Conservation (phyloP, 92 coral and sea anemone genomes). For the Isaurus tuberculatus region DNA sequence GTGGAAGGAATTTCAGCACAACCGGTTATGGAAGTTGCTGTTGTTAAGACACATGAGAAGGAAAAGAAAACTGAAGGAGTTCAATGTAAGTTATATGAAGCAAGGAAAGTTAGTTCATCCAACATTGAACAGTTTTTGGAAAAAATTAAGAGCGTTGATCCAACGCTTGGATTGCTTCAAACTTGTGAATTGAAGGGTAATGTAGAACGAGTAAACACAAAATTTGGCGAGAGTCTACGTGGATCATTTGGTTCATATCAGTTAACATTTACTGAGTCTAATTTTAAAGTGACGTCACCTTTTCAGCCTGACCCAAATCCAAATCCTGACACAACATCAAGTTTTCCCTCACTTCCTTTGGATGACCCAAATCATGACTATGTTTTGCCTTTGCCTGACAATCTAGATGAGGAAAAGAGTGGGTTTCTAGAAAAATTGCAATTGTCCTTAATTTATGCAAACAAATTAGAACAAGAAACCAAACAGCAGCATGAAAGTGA, state of each 20-base stretch:
- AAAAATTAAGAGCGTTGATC: constrained; percentile 52
- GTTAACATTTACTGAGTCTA: constrained; percentile 51
- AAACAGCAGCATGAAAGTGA: constrained; percentile 5
- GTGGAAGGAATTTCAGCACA: constrained; percentile 35
- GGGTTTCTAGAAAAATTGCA: constrained; percentile 43
- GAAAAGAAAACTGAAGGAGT: constrained; percentile 59
- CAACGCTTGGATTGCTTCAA: constrained; percentile 57
- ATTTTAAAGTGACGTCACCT: constrained; percentile 37
- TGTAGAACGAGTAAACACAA: constrained; percentile 51
- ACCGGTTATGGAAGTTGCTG: constrained; percentile 54
- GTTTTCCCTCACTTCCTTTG: constrained; percentile 55
- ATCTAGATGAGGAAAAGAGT: constrained; percentile 39
- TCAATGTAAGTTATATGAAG: constrained; percentile 64
- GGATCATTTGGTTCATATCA: constrained; percentile 76
- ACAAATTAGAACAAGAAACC: constrained; percentile 3
- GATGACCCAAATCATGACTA: constrained; percentile 45
- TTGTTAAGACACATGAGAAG: constrained; percentile 31
- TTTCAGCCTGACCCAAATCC: constrained; percentile 18
- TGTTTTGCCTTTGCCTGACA: constrained; percentile 43
- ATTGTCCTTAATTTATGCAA: background rate
- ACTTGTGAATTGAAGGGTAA: constrained; percentile 47
- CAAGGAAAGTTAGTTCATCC: constrained; percentile 60
- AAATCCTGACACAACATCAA: constrained; percentile 1
- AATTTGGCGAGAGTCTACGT: constrained; percentile 65
- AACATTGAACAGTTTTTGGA: constrained; percentile 47